Evolutionary conservation across 2,888 invertebrate genomes (phyloP).

Genomic region (Hermodice carunculata): DNA sequence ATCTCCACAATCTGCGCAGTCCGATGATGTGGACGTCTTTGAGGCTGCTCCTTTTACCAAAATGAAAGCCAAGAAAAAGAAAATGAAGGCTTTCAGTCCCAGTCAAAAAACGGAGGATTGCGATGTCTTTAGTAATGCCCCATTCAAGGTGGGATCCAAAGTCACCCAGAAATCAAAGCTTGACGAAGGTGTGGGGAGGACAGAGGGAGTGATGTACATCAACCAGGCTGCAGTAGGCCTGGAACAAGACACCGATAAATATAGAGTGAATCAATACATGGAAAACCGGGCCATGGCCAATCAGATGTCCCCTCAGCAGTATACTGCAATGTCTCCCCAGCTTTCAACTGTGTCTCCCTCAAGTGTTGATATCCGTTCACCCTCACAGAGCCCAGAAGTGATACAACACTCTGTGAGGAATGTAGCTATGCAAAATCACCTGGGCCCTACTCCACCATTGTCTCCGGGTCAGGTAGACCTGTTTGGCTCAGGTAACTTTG

Average conservation of each 20-base stretch:
- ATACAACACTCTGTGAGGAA: background rate
- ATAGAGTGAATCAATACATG: no score
- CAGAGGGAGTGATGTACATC: constrained; percentile 2
- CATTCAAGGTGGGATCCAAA: constrained; percentile 11
- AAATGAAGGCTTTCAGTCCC: constrained; percentile 6
- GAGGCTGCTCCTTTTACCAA: constrained; percentile 12
- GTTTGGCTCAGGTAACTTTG: constrained; percentile 32
- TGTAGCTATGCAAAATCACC: background rate
- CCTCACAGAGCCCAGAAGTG: constrained; percentile 30
- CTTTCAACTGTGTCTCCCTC: constrained; percentile 42
- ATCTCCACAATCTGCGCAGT: constrained; percentile 8
- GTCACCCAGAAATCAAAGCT: constrained; percentile 1
- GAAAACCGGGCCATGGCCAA: no score
- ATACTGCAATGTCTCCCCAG: constrained; percentile 30
- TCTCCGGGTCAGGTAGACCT: constrained; percentile 26
- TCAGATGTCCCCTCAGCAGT: no score
- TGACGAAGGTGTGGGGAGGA: background rate
- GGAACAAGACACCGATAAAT: no score
- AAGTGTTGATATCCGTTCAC: constrained; percentile 21
- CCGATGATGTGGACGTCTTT: constrained; percentile 13
- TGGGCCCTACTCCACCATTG: constrained; percentile 59
- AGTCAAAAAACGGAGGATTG: constrained; percentile 3
- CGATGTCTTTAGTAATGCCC: constrained; percentile 22
- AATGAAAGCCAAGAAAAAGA: constrained; percentile 1
- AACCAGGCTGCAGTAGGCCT: constrained; percentile 12